phyloP scores from a whole-genome alignment of 2,797 vertebrate species.

The Chanos chanos region DNA sequence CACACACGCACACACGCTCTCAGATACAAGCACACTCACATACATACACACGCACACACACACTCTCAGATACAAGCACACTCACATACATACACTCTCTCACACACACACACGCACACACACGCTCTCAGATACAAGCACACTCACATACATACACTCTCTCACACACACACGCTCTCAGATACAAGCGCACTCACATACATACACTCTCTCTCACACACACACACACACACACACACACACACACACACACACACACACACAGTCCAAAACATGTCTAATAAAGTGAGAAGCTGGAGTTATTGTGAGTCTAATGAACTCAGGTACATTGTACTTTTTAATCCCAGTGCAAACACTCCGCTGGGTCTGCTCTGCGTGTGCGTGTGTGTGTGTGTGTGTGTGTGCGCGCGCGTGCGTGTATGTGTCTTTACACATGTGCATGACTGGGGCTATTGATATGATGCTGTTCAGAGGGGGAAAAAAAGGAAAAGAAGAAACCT shows the following conservation, averaged over 20 bases:
- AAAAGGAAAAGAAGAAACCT: too few species aligned
- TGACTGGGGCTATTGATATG: constrained; percentile 31
- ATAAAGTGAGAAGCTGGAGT: too few species aligned
- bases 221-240: neutral
- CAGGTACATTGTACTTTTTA: constrained; percentile 13
- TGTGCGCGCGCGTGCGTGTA: neutral
- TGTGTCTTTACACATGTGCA: too few species aligned
- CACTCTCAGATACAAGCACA: neutral
- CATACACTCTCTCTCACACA: neutral
- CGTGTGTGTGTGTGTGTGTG: too few species aligned
- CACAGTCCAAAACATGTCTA: neutral
- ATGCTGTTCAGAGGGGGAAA: neutral
- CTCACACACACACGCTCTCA: neutral
- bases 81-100: neutral
- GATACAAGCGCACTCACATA: neutral
- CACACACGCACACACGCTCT: neutral
- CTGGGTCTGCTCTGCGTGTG: too few species aligned
- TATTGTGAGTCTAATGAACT: too few species aligned
- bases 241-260: neutral
- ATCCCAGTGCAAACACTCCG: constrained; percentile 18
- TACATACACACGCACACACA: neutral
- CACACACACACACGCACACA: neutral
- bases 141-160: neutral
- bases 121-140: too few species aligned
- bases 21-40: neutral